Evolutionary conservation across 2,113 vertebrate species (phyloP), one percentile per base, ranked within the genome.

Genomic region (Orthonyx spaldingii): DNA sequence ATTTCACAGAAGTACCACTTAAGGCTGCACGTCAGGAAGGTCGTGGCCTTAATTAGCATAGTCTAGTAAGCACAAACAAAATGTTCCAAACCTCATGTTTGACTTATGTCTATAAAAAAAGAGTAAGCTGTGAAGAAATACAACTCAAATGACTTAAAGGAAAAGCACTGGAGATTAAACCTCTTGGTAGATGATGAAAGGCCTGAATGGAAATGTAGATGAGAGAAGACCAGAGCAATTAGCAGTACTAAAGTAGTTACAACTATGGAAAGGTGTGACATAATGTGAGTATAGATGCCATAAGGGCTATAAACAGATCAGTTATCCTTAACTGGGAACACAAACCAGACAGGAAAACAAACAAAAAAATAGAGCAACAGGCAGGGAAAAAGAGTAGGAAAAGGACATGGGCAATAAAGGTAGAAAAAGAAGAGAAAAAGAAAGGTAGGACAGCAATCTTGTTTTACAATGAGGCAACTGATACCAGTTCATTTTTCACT

Each of bases 221-320:
- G 44, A 64, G 37, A 84, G 63, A 75, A 90, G 53, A 66, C 47
- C 28, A 79, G 70, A 79, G 79, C 41, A 83, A 72, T 69, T 88
- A 57, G 17, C 37, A 72, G 50, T 46, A 65, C 37, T 35, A 46
- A 93, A 88, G 70, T 90, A 72, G 24, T 61, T 88, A 41, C 0
- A 0, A 2, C 37, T 72, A 22, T 20, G 70, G 75, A 65, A 90
- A 83, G 32, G 37, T 83, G 57, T 71, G 65, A 74, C n/a, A 68
- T 56, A 78, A 87, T 42, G 15, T 49, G 20, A 72, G 28, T 69
- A 50, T 26, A 63, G 90, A 35, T 76, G n/a, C 57, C 30, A 18
- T 72, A 61, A 93, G 23, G 22, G 30, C 79, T 91, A 49, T 35
- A 93, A 94, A 91, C 46, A 85, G n/a, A 53, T 65, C 37, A 22